phyloP scores from a whole-genome alignment of 2,113 vertebrate genomes.

The Lampris megalopsis region DNA sequence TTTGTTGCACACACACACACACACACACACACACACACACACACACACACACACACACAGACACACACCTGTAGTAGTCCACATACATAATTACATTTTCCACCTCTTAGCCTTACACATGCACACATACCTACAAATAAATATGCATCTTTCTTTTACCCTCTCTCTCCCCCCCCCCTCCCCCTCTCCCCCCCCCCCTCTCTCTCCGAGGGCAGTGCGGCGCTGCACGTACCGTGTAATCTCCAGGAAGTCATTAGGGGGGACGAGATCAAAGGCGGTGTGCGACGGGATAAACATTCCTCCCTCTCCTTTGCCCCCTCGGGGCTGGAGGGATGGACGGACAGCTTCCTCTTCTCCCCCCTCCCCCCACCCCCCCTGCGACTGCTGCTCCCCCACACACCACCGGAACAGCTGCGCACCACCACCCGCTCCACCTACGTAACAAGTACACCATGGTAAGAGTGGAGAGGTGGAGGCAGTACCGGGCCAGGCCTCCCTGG shows the following conservation, averaged over 20 bases:
- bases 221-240: constrained; percentile 74
- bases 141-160: too few species aligned
- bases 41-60: constrained; percentile 23
- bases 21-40: constrained; percentile 17
- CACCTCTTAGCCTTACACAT: background rate
- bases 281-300: constrained; percentile 64
- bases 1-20: background rate
- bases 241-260: constrained; percentile 76
- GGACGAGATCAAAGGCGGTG: constrained; percentile 69
- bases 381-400: background rate
- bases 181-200: too few species aligned
- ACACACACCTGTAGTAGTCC: background rate
- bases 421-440: background rate
- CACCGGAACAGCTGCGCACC: background rate
- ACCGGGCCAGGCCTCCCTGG: too few species aligned
- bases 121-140: background rate
- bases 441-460: too few species aligned
- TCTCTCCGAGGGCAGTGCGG: constrained; percentile 44
- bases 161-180: too few species aligned
- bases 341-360: constrained; percentile 42
- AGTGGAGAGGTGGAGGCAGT: too few species aligned
- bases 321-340: constrained; percentile 18
- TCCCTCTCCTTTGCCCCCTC: constrained; percentile 35
- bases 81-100: background rate
- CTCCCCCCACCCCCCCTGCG: background rate